Conservation (phyloP, 2,113 vertebrate species). For the Prinia subflava region DNA sequence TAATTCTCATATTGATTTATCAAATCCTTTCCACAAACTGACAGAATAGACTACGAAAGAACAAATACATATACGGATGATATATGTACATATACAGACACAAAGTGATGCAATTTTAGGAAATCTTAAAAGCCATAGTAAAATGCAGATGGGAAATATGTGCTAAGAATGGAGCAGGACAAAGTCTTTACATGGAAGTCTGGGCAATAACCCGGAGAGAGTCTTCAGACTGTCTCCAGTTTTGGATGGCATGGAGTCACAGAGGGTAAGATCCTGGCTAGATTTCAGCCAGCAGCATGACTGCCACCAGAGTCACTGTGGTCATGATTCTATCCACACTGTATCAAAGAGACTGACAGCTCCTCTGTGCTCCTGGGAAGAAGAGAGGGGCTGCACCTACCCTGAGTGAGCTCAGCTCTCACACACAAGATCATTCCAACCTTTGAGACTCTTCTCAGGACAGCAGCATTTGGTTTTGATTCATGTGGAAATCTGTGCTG, state of each 20-base stretch:
- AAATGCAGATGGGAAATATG: not conserved
- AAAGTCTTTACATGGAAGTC: not conserved
- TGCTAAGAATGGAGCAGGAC: not conserved
- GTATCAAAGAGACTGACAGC: not conserved
- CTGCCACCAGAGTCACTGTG: not conserved
- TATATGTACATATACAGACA: not conserved
- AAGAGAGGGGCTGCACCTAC: not conserved
- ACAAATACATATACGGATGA: not conserved
- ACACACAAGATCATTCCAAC: not conserved
- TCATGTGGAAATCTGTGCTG: not conserved
- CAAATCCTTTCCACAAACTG: conserved; percentile 6
- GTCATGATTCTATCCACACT: not conserved
- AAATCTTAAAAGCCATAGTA: not conserved
- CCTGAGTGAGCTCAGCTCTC: not conserved
- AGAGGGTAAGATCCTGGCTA: conserved; percentile 1
- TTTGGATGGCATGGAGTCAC: not conserved
- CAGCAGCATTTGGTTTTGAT: conserved; percentile 16
- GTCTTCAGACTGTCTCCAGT: not conserved
- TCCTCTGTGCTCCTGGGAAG: not conserved
- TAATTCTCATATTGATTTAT: not conserved
- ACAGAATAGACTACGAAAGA: not conserved
- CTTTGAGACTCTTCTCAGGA: not conserved
- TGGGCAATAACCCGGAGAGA: not conserved
- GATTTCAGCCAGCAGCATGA: not conserved
- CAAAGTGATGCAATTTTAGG: not conserved